Evolutionary conservation across 2,113 vertebrate genomes (phyloP).

Genomic region (Entomyzon cyanotis): DNA sequence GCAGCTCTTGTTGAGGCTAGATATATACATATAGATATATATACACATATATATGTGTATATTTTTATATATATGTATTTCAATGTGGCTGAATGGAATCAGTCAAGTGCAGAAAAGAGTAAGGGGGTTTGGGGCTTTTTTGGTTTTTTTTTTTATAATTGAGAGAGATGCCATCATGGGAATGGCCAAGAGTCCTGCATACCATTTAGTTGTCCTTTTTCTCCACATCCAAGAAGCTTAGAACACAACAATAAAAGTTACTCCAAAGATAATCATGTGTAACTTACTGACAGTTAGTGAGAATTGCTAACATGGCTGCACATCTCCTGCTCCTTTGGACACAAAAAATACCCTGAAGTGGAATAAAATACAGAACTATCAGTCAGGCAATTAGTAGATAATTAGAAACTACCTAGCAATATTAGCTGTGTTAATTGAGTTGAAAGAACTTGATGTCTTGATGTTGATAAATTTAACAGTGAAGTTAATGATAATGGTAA

Average conservation of each 20-base stretch:
- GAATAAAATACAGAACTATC: not conserved
- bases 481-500: conserved; percentile 1
- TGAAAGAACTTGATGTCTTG: not conserved
- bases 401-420: conserved; percentile 1
- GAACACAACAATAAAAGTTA: not conserved
- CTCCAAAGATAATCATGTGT: not conserved
- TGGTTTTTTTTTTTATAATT: not conserved
- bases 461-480: not conserved
- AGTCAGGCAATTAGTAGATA: conserved; percentile 5
- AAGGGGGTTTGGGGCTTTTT: not conserved
- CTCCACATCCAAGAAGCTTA: not conserved
- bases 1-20: not conserved
- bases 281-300: not conserved
- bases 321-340: not conserved
- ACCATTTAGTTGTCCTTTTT: not conserved
- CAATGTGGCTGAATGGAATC: not conserved
- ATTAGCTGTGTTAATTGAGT: not conserved
- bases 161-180: not conserved
- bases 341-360: not conserved
- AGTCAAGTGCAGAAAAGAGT: not conserved
- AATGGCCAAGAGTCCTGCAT: not conserved
- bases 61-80: no score
- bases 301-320: not conserved
- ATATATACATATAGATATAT: not conserved
- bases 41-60: no score